These are phyloP conservation scores for Spea multiplicata DNA, from an alignment of 2,113 vertebrate genomes.

Conservation along the genomic window DNA sequence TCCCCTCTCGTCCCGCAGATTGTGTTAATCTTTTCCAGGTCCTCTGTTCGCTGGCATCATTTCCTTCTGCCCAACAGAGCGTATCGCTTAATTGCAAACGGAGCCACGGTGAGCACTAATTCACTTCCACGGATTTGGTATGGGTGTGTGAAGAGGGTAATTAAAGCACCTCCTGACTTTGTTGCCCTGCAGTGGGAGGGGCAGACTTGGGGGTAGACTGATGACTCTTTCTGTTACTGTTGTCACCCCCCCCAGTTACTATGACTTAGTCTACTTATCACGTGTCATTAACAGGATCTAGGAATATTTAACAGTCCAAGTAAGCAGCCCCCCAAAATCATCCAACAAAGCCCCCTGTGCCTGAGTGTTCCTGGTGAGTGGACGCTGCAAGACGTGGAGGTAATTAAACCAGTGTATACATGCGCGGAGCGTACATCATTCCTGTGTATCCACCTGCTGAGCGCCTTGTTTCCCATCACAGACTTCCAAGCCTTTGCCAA, in stretches of 20 bases:
- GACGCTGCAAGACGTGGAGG: slow-evolving; percentile 31
- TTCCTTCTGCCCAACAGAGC: slow-evolving; percentile 71
- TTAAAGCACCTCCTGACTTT: not conserved
- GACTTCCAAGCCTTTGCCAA: not conserved
- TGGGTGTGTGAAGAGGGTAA: not conserved
- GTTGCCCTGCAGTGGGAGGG: slow-evolving; percentile 1
- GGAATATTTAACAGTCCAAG: slow-evolving; percentile 15
- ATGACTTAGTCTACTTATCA: not conserved
- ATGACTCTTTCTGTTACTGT: not conserved
- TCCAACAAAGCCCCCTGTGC: not conserved
- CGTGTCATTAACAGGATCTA: not conserved
- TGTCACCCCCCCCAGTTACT: not conserved
- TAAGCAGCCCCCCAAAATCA: not conserved
- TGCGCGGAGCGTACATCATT: not conserved
- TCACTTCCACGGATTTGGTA: slow-evolving; percentile 46
- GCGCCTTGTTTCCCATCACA: not conserved
- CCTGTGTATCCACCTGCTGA: not conserved
- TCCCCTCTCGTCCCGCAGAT: slow-evolving; percentile 56
- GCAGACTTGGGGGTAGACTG: not conserved
- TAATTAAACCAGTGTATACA: not conserved
- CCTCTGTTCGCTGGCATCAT: slow-evolving; percentile 76
- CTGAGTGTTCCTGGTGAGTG: slow-evolving; percentile 8
- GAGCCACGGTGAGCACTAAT: slow-evolving; percentile 64
- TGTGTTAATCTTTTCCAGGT: slow-evolving; percentile 68
- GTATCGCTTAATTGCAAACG: slow-evolving; percentile 66